Base-by-base conservation (phyloP, 2,888 invertebrate genomes). In the Syrphus vitripennis region DNA sequence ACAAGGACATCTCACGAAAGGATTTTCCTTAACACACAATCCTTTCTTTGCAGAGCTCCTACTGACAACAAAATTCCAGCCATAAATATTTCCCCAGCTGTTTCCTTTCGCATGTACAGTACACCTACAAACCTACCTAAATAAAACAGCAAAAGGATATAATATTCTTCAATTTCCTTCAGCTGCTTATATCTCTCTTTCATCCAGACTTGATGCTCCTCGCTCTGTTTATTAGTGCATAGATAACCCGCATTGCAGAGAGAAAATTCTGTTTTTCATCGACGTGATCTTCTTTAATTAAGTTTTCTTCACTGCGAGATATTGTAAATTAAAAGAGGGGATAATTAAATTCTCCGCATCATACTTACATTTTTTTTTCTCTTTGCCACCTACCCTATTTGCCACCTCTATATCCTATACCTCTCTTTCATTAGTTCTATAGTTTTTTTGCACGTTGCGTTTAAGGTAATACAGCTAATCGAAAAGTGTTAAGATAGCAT, bases 291-390 rank as follows among this genome's bases (percentile, higher is more conserved):
- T 79, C 57, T 42, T 50, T 71, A 79, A 80, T 71, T 71, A 79
- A 75, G 59, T 75, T 71, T 65, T 21, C 57, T 50, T 59, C 26
- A 67, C 31, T n/a, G n/a, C n/a, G 34, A 63, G n/a, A 50, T 37
- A 50, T 65, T 75, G 57, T 67, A 53, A 80, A 83, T 83, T 79
- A 80, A 57, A 80, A 29, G n/a, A n/a, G 69, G 57, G 59, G 59
- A 67, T 75, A 83, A 79, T 83, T 63, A 65, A 75, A 71, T 71
- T 72, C 59, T 59, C n/a, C n/a, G n/a, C 42, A 55, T n/a, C 48
- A 24, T 24, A n/a, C 26, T 19, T 26, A n/a, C n/a, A n/a, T n/a
- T n/a, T n/a, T n/a, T n/a, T n/a, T n/a, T n/a, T n/a, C n/a, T 37
- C 16, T 26, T 50, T 26, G 4, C n/a, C 31, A 5, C 26, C 45